Evolutionary conservation across 1,140 invertebrate species (phyloP).

Genomic region (Panagrolaimus sp.): DNA sequence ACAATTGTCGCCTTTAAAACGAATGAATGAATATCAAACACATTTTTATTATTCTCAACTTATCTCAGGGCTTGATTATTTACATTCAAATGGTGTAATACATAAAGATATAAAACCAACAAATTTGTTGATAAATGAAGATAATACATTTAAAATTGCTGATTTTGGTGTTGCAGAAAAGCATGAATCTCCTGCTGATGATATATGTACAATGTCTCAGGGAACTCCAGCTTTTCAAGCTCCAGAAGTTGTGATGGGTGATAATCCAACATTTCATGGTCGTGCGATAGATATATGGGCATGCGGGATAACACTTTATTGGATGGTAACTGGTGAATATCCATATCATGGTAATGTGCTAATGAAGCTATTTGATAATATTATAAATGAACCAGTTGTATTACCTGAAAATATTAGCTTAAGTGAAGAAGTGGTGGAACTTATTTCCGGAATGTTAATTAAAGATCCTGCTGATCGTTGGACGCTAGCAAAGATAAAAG

Average conservation of each 20-base stretch:
- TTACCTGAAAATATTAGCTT: constrained; percentile 27
- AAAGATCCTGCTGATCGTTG: constrained; percentile 28
- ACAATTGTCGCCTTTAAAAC: constrained; percentile 67
- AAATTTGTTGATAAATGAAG: constrained; percentile 85
- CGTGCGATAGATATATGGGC: constrained; percentile 50
- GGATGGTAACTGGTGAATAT: constrained; percentile 54
- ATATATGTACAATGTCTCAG: constrained; percentile 67
- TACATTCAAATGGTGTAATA: constrained; percentile 83
- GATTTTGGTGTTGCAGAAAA: constrained; percentile 96
- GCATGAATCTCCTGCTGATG: constrained; percentile 27
- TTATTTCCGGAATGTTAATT: constrained; percentile 32
- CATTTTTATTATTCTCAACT: constrained; percentile 81
- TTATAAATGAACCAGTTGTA: constrained; percentile 25
- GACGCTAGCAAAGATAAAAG: not conserved
- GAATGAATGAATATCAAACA: not conserved
- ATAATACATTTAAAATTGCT: constrained; percentile 88
- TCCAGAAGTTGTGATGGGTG: constrained; percentile 92
- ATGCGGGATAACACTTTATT: constrained; percentile 51
- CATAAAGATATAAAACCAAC: constrained; percentile 99
- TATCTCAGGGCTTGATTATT: constrained; percentile 86
- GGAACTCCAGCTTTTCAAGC: constrained; percentile 95
- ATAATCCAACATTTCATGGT: constrained; percentile 31
- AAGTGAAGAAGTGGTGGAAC: constrained; percentile 16
- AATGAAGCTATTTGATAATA: constrained; percentile 48
- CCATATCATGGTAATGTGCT: constrained; percentile 53